Base-by-base conservation (phyloP, 2,797 vertebrate genomes). In the Eremophila alpestris region DNA sequence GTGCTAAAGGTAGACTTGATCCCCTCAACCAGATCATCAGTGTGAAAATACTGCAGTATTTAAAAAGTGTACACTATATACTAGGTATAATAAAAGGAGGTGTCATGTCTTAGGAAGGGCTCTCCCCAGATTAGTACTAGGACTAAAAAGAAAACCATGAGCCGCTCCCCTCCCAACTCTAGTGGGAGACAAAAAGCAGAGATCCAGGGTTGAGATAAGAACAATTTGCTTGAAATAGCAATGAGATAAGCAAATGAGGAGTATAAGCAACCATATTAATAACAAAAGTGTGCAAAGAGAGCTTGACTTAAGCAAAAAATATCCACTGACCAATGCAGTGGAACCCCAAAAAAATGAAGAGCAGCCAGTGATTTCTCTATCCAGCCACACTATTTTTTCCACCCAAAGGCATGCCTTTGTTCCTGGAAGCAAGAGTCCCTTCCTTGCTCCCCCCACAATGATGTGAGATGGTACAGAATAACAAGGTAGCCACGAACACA, bases 111-210 rank as follows among this genome's bases (percentile, higher is more conserved):
- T 49, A 27, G 5, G 21, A 27, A 36, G 45, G 7, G 7, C 18
- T 67, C 15, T 58, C 10, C 11, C 32, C 21, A 30, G 0, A 21
- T 64, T 49, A 17, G 16, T 49, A 21, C 16, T 34, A 56, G 16
- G 13, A 14, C 16, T 41, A 3, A 18, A 49, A 74, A 21, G 7
- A 55, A 56, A 65, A 41, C 9, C 9, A 4, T 13, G 34, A 83
- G 29, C 16, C 0, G 0, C 7, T 49, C 32, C 8, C 9, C 17
- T 43, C 14, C 17, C 7, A 4, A 8, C 14, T 41, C 16, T 9
- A 13, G 36, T 43, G 32, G 17, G 11, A 65, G 52, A 65, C 22
- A 36, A 49, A 74, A 58, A 58, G 6, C 43, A 22, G 36, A 58
- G 30, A 15, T 56, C 14, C 6, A 4, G 15, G 14, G 36, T 5